These are phyloP conservation scores for Emydocephalus ijimae DNA, from an alignment of 2,113 vertebrate genomes.

Conservation along the genomic window DNA sequence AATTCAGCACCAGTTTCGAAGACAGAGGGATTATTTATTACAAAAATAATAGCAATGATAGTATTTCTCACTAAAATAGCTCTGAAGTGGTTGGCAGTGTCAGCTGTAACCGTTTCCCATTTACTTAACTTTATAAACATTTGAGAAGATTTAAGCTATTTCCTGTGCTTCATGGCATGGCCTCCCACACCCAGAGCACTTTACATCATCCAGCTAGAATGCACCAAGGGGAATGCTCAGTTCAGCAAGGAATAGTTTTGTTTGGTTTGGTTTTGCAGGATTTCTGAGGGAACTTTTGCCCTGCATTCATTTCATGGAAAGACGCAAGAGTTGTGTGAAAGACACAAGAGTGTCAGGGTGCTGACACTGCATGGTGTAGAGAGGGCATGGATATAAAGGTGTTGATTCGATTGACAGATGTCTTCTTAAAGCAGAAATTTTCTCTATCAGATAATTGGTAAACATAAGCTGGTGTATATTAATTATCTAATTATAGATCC, in stretches of 20 bases:
- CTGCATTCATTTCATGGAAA: slow-evolving; percentile 20
- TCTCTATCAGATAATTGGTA: not conserved
- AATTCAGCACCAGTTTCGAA: slow-evolving; percentile 37
- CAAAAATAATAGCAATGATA: slow-evolving; percentile 38
- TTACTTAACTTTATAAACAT: slow-evolving; percentile 73
- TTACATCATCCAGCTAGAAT: slow-evolving; percentile 75
- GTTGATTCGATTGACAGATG: slow-evolving; percentile 25
- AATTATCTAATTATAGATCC: slow-evolving; percentile 1
- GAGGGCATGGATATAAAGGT: not conserved
- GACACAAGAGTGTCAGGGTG: not conserved
- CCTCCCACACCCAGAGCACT: slow-evolving; percentile 71
- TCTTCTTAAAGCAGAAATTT: not conserved
- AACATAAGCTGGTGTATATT: not conserved
- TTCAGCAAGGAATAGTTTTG: slow-evolving; percentile 60
- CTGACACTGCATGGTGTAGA: not conserved
- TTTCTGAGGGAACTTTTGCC: slow-evolving; percentile 38
- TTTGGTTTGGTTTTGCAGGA: slow-evolving; percentile 56
- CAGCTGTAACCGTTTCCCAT: slow-evolving; percentile 64
- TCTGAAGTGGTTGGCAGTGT: slow-evolving; percentile 63
- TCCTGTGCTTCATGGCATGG: slow-evolving; percentile 74
- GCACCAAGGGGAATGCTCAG: slow-evolving; percentile 64
- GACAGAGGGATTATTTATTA: slow-evolving; percentile 34
- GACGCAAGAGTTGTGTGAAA: not conserved
- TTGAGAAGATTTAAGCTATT: slow-evolving; percentile 75
- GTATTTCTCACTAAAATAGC: slow-evolving; percentile 59